Base-by-base conservation (phyloP, 2,888 invertebrate genomes). In the Galerucella calmariensis region DNA sequence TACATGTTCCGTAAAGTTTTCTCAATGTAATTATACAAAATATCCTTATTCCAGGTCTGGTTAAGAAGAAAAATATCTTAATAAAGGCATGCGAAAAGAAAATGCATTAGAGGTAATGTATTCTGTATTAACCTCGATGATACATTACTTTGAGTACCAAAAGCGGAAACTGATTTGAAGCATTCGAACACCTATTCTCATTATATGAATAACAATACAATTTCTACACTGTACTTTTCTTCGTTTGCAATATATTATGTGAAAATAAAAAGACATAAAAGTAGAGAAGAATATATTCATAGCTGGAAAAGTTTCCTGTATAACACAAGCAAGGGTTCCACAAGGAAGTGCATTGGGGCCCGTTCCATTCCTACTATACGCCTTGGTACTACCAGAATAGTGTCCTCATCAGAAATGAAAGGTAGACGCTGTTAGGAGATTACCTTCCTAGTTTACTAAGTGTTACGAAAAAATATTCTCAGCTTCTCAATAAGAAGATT, bases 71-170 rank as follows among this genome's bases (percentile, higher is more conserved):
- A 27, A 65, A 70, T 70, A 67, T 74, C 67, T 70, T 66, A 48
- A 48, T 69, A 65, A 66, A 35, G 35, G 69, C 58, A 61, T 67
- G 67, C 16, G 66, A 61, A 16, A 61, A 72, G 72, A 69, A 75
- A 75, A 77, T 74, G 69, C 72, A 77, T 77, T 74, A 74, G n/a
- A 44, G 72, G 69, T 77, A 75, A 77, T 77, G 77, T 69, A 73
- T 77, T 75, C 72, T 69, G 62, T 75, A 73, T 73, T 72, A 73
- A 3, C 69, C 58, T 48, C 59, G 67, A 69, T 73, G 72, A 75
- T 75, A 73, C 69, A 75, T 61, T 63, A 63, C 71, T 68, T 66
- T 51, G 46, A 68, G 61, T 72, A 61, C 68, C 51, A 67, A 20
- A 69, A 65, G 59, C 69, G 66, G 44, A 72, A 75, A 73, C 44